Conservation (phyloP, 2,113 vertebrate species). For the Coptodon rendalli region DNA sequence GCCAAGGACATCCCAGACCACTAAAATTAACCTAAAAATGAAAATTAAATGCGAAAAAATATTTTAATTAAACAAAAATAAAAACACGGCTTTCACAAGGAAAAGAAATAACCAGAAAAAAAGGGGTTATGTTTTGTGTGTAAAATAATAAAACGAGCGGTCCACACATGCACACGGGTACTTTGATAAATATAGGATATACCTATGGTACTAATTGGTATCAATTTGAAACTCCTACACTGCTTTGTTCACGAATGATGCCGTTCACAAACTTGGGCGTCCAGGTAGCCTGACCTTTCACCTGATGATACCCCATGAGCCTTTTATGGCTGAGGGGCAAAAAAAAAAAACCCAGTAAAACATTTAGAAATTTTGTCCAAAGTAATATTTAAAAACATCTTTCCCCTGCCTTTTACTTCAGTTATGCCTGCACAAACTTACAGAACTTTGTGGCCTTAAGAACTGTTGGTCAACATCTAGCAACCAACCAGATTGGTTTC, state of each 20-base stretch:
- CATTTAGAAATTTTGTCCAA: not conserved
- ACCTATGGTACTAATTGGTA: not conserved
- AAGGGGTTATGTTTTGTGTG: not conserved
- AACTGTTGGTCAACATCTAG: not conserved
- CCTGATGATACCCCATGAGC: not conserved
- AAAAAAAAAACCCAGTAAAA: rapidly evolving
- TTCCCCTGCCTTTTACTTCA: not conserved
- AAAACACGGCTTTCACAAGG: not conserved
- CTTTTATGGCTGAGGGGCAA: not conserved
- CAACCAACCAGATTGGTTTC: not conserved
- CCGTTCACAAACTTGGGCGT: not conserved
- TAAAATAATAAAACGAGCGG: not conserved
- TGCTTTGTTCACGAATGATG: not conserved
- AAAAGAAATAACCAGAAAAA: not conserved
- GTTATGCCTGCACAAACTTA: not conserved
- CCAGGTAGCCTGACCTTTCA: not conserved
- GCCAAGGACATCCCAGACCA: not conserved
- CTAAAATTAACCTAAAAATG: not conserved
- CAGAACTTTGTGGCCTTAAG: not conserved
- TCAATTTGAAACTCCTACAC: not conserved
- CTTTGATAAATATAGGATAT: not conserved
- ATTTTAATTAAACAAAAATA: not conserved
- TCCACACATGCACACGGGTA: not conserved
- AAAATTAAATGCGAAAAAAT: not conserved
- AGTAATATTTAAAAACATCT: not conserved